These are phyloP conservation scores for Marisa cornuarietis DNA, from an alignment of 1,140 invertebrate genomes.

Conservation along the genomic window DNA sequence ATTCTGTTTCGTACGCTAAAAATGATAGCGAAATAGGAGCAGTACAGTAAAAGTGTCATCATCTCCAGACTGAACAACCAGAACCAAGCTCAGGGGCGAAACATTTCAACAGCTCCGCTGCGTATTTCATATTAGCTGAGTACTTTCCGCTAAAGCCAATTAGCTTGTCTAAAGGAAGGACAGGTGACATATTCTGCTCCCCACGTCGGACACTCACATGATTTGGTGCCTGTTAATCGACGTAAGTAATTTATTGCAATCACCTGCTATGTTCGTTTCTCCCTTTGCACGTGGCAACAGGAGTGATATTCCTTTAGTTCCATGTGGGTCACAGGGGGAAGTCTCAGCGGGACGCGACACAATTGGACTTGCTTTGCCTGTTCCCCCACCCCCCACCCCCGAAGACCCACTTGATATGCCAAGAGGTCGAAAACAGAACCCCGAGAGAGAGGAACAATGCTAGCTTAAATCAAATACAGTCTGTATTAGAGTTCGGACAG, in stretches of 20 bases:
- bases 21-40: background rate
- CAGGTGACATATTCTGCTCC: constrained; percentile 11
- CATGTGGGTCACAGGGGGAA: background rate
- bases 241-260: constrained; percentile 15
- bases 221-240: constrained; percentile 16
- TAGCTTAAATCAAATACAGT: constrained; percentile 10
- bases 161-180: background rate
- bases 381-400: background rate
- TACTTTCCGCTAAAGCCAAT: constrained; percentile 13
- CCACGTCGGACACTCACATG: background rate
- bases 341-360: background rate
- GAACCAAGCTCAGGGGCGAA: background rate
- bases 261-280: background rate
- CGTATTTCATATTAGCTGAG: constrained; percentile 4
- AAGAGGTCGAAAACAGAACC: background rate
- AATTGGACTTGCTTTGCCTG: background rate
- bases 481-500: background rate
- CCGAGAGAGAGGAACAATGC: constrained; percentile 7
- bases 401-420: background rate
- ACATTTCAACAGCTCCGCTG: constrained; percentile 8
- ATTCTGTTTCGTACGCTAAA: background rate
- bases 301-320: background rate
- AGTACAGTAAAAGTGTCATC: constrained; percentile 9
- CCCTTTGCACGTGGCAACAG: background rate
- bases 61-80: too few species aligned